Evolutionary conservation across 2,888 invertebrate genomes (phyloP), one percentile per base, ranked within the genome.

Genomic region (Keiferia lycopersicella): DNA sequence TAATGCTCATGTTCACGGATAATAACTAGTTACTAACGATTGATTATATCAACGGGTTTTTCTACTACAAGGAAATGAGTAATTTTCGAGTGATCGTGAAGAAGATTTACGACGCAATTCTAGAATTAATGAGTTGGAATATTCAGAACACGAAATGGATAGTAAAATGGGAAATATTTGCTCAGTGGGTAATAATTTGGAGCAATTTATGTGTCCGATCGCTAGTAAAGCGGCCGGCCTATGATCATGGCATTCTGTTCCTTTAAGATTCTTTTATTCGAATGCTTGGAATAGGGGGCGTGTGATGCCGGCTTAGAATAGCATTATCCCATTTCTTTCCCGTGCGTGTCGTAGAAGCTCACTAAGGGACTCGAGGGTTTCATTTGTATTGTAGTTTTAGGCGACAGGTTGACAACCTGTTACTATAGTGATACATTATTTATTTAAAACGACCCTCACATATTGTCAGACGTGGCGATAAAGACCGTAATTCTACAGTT

Each of bases 1-100:
- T 69, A 71, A 66, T 66, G 68, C 64, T 67, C 69, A 62, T 67
- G 67, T 67, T 56, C 68, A 68, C 62, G 51, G 64, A 65, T 62
- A 64, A 53, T 61, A 65, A 65, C 65, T 66, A 66, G 64, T 65
- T 64, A 61, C 66, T 65, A 62, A 39, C 38, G 53, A 56, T 45
- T 45, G 45, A 56, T 61, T 64, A 56, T 56, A 26, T 56, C 26
- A 56, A 56, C 56, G 56, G 56, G 26, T 56, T 56, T 56, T 53
- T 50, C 26, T 59, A 30, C 56, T 59, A 39, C 34, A 10, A 64
- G 64, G 64, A 60, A 60, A 39, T 60, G 14, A 51, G 38, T 50
- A 59, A 64, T 64, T 64, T 64, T n/a, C 12, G 39, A 59, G 50
- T 45, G 38, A 56, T 62, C 30, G 18, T 41, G 26, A 30, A 20